Conservation (phyloP, 2,888 invertebrate genomes). For the Macrosiphum euphorbiae region DNA sequence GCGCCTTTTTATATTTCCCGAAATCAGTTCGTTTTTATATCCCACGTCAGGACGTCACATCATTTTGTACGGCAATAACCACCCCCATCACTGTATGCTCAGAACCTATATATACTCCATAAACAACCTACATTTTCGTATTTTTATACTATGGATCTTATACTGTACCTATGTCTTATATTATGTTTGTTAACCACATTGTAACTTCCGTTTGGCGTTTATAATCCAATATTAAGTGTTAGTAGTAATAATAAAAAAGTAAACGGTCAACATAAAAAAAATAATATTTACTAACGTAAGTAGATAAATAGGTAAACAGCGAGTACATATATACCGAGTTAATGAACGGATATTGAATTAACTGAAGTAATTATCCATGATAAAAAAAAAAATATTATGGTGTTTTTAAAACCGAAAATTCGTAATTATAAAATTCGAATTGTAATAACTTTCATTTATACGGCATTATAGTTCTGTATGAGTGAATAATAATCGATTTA, state of each 20-base stretch:
- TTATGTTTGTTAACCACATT: neutral
- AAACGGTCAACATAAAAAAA: no score
- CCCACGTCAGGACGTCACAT: neutral
- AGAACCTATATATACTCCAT: no score
- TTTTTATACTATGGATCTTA: no score
- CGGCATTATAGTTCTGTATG: neutral
- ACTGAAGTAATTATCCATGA: no score
- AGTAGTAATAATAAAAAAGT: no score
- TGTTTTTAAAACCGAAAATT: neutral
- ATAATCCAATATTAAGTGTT: neutral
- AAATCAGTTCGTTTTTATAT: neutral
- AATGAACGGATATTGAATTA: no score
- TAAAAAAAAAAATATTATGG: no score
- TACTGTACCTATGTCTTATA: no score
- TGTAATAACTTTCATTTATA: neutral
- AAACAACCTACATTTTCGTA: no score
- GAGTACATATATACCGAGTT: no score
- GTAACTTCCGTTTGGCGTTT: neutral
- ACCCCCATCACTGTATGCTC: neutral
- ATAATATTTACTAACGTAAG: no score
- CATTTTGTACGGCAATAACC: neutral
- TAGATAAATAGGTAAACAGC: no score
- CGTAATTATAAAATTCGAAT: neutral
- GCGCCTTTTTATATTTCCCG: neutral
- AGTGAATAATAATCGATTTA: neutral